These are phyloP conservation scores for Drosophila oshimai DNA, from an alignment of 1,140 invertebrate genomes.

Conservation along the genomic window DNA sequence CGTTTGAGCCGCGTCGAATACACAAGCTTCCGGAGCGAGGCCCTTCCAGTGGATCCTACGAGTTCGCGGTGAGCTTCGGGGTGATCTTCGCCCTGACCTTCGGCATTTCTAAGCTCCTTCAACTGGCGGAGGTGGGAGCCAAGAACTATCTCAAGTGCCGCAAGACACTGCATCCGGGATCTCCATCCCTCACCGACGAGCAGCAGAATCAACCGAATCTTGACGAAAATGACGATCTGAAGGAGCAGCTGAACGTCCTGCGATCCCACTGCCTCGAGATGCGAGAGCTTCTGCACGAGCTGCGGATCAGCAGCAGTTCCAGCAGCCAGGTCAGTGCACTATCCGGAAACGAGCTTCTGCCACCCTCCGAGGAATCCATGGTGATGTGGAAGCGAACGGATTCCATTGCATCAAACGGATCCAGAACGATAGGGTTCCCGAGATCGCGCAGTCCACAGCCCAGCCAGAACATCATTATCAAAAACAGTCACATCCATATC, in stretches of 20 bases:
- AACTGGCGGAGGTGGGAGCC: conserved; percentile 13
- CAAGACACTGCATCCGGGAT: not conserved
- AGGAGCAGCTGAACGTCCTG: conserved; percentile 32
- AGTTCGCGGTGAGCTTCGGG: conserved; percentile 32
- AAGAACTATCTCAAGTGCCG: not conserved
- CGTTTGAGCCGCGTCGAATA: conserved; percentile 1
- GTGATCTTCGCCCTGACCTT: conserved; percentile 24
- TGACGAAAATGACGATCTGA: conserved; percentile 15
- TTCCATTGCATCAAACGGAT: no score
- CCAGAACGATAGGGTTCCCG: not conserved
- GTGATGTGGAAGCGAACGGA: not conserved
- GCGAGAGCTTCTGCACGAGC: conserved; percentile 40
- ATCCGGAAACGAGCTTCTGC: not conserved
- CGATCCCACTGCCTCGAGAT: conserved; percentile 38
- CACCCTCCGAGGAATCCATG: not conserved
- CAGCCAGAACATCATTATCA: conserved; percentile 36
- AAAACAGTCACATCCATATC: conserved; percentile 52
- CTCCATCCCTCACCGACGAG: not conserved
- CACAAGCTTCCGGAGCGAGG: not conserved
- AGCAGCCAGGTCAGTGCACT: not conserved
- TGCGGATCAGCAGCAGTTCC: conserved; percentile 12
- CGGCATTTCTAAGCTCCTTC: conserved; percentile 19
- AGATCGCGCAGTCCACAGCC: not conserved
- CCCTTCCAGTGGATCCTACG: not conserved
- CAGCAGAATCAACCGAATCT: not conserved